Conservation (phyloP, 2,113 vertebrate genomes). For the Poecilia latipinna region DNA sequence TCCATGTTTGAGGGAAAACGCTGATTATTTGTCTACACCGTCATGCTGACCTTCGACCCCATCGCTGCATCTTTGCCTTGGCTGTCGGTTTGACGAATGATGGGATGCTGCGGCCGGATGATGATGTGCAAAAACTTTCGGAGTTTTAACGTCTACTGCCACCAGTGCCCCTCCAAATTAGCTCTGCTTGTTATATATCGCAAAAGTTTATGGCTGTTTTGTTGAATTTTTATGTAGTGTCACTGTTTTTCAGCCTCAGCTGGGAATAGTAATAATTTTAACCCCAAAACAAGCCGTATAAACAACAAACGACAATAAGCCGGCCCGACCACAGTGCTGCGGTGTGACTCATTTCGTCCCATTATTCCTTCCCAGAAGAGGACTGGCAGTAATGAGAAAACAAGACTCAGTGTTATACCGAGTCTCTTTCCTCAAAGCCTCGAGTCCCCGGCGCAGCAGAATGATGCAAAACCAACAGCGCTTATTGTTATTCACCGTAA, state of each 20-base stretch:
- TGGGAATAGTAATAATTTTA: conserved; percentile 39
- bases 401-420: conserved; percentile 45
- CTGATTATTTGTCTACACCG: conserved; percentile 23
- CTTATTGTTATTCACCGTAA: conserved; percentile 67
- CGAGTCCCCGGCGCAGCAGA: conserved; percentile 26
- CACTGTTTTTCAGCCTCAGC: conserved; percentile 15
- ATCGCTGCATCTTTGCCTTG: conserved; percentile 10
- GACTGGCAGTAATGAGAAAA: conserved; percentile 63
- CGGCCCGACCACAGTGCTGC: conserved; percentile 56
- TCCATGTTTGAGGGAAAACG: conserved; percentile 6
- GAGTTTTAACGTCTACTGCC: conserved; percentile 7
- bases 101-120: background rate
- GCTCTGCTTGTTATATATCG: background rate
- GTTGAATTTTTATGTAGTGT: conserved; percentile 29
- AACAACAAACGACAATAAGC: conserved; percentile 55
- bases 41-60: conserved; percentile 4
- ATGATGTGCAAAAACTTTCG: conserved; percentile 20
- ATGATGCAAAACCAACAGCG: conserved; percentile 52
- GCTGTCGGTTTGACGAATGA: conserved; percentile 32
- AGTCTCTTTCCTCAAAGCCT: conserved; percentile 32
- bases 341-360: conserved; percentile 63
- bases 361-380: conserved; percentile 60
- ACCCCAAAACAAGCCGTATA: conserved; percentile 36
- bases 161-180: background rate
- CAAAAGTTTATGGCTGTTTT: conserved; percentile 21